These are phyloP conservation scores for Zaprionus africanus DNA, from an alignment of 1,140 invertebrate species.

Conservation along the genomic window DNA sequence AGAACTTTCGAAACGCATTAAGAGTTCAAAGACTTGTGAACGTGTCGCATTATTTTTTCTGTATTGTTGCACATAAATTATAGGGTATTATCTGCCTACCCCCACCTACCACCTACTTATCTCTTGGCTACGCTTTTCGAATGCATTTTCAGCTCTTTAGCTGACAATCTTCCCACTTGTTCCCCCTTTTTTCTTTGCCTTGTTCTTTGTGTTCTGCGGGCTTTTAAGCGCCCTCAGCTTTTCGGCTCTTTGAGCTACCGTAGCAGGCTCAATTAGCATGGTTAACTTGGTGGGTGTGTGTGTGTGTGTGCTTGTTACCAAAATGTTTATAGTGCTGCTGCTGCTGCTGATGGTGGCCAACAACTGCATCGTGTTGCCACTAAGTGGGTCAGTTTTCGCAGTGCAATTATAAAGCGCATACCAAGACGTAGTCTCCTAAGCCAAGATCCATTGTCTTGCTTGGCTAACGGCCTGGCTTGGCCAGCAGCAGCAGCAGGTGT, in stretches of 20 bases:
- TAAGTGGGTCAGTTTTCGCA: slow-evolving; percentile 71
- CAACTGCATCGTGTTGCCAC: slow-evolving; percentile 23
- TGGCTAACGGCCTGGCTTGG: slow-evolving; percentile 54
- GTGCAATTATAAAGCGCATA: slow-evolving; percentile 77
- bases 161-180: not conserved
- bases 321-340: not conserved
- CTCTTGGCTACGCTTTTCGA: not conserved
- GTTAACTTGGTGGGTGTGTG: slow-evolving; percentile 32
- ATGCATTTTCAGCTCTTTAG: slow-evolving; percentile 20
- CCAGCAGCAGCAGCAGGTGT: slow-evolving; percentile 60
- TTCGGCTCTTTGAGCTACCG: slow-evolving; percentile 29
- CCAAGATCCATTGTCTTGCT: slow-evolving; percentile 59
- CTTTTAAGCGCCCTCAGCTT: slow-evolving; percentile 41
- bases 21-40: slow-evolving; percentile 53
- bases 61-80: slow-evolving; percentile 56
- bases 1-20: slow-evolving; percentile 58
- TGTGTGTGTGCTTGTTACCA: slow-evolving; percentile 24
- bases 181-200: not conserved
- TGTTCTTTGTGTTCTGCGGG: slow-evolving; percentile 25
- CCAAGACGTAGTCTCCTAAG: slow-evolving; percentile 28
- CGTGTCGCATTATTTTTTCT: slow-evolving; percentile 23
- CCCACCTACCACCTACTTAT: not conserved
- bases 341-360: not conserved
- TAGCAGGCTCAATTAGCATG: slow-evolving; percentile 39
- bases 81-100: slow-evolving; percentile 32